Evolutionary conservation across 2,888 invertebrate species (phyloP), one percentile per base, ranked within the genome.

Genomic region (Aleiodes alternator): DNA sequence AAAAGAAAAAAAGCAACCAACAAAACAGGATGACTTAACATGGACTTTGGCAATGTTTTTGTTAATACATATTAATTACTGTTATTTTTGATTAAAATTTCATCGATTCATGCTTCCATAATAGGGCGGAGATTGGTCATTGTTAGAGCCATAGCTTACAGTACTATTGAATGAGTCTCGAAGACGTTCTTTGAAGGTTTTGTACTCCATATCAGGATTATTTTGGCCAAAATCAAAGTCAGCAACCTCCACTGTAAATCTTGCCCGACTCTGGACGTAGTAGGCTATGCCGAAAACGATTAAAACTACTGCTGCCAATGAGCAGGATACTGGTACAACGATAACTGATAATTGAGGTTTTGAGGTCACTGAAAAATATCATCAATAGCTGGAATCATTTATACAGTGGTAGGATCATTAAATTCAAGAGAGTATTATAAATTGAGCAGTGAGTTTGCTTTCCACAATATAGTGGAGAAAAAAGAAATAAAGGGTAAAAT

Each of bases 171-270:
- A 92, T 57, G 96, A 95, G 81, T 96, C 96, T 53, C 94, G 91
- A 0, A 97, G 91, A 57, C 97, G 92, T 86, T 96, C 96, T 69
- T 92, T 92, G 87, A 97, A 97, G 16, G 96, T 96, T 90, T 96
- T 96, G 87, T 96, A 97, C 85, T 96, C 96, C 90, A 96, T 92
- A 81, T 96, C 95, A 14, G 94, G 93, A 81, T 93, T 93, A 85
- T 93, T 93, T 84, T 94, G 95, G 0, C 96, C 96, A 87, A 97
- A 97, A 88, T 97, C 96, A 85, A 97, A 97, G 89, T 97, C 95
- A 0, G 97, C 97, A 12, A 96, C 96, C 91, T 97, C 97, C 61
- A 97, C 92, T 2, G 93, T 94, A 84, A 94, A 94, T 81, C 95
- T 94, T 71, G 95, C 94, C 82, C 95, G 92, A 86, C 94, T 95